A percentile compares a stretch with the other conserved stretches of the same genome.
These are phyloP conservation scores for Rousettus madagascariensis DNA, from an alignment of 2,797 vertebrate genomes.

Conservation along the genomic window DNA sequence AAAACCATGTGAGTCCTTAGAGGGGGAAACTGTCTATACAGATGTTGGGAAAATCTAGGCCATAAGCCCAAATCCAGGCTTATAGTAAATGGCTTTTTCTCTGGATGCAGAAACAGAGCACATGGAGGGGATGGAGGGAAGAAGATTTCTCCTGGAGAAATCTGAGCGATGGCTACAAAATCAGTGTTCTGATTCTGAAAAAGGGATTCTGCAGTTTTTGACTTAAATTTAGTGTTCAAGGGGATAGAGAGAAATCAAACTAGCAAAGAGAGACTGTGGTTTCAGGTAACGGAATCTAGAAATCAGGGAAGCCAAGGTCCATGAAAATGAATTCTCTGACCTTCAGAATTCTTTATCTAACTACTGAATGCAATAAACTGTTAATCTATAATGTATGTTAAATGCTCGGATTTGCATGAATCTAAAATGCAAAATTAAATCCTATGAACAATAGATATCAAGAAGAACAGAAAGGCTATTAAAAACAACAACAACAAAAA, in stretches of 20 bases:
- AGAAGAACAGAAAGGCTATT: not conserved
- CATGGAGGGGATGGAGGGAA: not conserved
- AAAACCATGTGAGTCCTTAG: not conserved
- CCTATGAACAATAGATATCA: not conserved
- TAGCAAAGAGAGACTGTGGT: not conserved
- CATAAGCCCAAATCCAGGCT: slow-evolving; percentile 4
- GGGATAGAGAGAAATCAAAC: not conserved
- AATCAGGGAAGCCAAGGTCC: not conserved
- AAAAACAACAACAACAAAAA: not conserved
- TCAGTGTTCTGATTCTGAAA: not conserved
- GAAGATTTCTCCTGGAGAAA: not conserved
- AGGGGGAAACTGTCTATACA: not conserved
- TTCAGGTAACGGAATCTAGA: slow-evolving; percentile 31
- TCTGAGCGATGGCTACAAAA: not conserved
- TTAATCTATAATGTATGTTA: slow-evolving; percentile 2
- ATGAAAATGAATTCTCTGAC: slow-evolving; percentile 40
- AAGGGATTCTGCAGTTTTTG: not conserved
- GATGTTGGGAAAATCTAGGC: not conserved
- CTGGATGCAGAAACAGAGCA: not conserved
- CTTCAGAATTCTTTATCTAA: slow-evolving; percentile 28
- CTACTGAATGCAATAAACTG: not conserved
- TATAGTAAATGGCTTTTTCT: not conserved
- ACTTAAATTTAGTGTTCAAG: not conserved
- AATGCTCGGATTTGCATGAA: not conserved
- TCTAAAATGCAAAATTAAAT: slow-evolving; percentile 1